Percentiles rank a stretch among this genome's conserved stretches.
Conservation (phyloP, 2,888 invertebrate species). For the Hirtodrosophila duncani region DNA sequence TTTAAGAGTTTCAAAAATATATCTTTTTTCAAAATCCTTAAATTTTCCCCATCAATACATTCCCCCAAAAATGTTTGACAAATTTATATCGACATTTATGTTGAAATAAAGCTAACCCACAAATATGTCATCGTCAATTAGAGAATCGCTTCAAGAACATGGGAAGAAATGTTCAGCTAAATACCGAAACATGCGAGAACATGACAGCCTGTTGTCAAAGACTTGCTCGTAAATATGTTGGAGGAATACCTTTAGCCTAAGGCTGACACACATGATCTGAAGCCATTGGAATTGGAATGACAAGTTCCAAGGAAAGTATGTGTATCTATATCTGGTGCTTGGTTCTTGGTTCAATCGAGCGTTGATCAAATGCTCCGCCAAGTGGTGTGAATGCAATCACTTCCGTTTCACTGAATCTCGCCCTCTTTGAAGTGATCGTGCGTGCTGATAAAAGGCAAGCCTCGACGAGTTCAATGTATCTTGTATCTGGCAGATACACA, state of each 20-base stretch:
- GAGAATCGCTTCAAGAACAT: slow-evolving; percentile 1
- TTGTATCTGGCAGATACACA: slow-evolving; percentile 60
- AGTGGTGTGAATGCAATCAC: slow-evolving; percentile 67
- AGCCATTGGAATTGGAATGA: no score
- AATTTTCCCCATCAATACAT: no score
- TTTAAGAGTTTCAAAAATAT: no score
- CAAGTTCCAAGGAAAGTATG: slow-evolving; percentile 37
- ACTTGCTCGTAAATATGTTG: no score
- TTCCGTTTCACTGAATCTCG: slow-evolving; percentile 56
- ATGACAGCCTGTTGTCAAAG: no score
- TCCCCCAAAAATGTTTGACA: slow-evolving; percentile 3
- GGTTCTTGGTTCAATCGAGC: slow-evolving; percentile 7
- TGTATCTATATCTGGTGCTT: no score
- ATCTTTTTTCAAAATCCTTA: no score
- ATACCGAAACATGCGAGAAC: slow-evolving; percentile 44
- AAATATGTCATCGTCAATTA: slow-evolving; percentile 51
- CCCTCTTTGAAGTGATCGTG: slow-evolving; percentile 68
- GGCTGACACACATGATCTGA: no score
- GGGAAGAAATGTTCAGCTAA: slow-evolving; percentile 50
- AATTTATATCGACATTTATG: no score
- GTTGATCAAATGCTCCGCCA: slow-evolving; percentile 32
- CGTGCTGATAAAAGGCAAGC: slow-evolving; percentile 64
- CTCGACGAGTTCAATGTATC: slow-evolving; percentile 19
- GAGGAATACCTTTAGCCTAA: no score
- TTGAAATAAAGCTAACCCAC: background rate